Percentiles rank a stretch among this genome's conserved stretches.
Evolutionary conservation across 2,888 invertebrate species (phyloP).

Genomic region (Trichogramma evanescens): DNA sequence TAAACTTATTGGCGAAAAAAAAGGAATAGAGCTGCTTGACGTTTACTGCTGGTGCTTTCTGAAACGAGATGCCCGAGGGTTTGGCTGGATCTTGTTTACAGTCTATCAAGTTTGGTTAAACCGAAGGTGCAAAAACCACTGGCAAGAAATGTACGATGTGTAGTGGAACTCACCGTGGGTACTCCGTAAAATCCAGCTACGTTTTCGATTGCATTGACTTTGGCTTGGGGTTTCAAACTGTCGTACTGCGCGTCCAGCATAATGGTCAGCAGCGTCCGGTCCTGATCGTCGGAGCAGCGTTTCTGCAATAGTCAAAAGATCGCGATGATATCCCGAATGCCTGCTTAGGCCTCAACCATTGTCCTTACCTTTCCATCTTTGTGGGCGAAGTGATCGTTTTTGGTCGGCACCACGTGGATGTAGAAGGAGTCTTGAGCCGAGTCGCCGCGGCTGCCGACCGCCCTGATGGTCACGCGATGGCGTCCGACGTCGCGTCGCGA

Average conservation of each 20-base stretch:
- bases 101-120: background rate
- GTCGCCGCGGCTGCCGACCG: constrained; percentile 50
- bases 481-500: constrained; percentile 61
- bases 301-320: constrained; percentile 32
- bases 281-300: constrained; percentile 47
- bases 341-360: constrained; percentile 27
- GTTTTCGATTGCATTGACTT: constrained; percentile 63
- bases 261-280: constrained; percentile 58
- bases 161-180: constrained; percentile 51
- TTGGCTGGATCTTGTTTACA: background rate
- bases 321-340: background rate
- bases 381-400: constrained; percentile 32
- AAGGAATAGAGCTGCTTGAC: no score
- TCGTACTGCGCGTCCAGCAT: constrained; percentile 62
- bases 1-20: no score
- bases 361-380: constrained; percentile 38
- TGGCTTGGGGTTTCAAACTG: constrained; percentile 57
- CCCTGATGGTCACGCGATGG: constrained; percentile 58
- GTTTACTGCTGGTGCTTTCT: no score
- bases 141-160: background rate
- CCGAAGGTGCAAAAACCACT: background rate
- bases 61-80: background rate
- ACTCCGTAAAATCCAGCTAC: constrained; percentile 66
- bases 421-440: constrained; percentile 60
- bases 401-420: constrained; percentile 54